These are phyloP conservation scores for Channallabes apus DNA, from an alignment of 2,797 vertebrate species.

Conservation along the genomic window DNA sequence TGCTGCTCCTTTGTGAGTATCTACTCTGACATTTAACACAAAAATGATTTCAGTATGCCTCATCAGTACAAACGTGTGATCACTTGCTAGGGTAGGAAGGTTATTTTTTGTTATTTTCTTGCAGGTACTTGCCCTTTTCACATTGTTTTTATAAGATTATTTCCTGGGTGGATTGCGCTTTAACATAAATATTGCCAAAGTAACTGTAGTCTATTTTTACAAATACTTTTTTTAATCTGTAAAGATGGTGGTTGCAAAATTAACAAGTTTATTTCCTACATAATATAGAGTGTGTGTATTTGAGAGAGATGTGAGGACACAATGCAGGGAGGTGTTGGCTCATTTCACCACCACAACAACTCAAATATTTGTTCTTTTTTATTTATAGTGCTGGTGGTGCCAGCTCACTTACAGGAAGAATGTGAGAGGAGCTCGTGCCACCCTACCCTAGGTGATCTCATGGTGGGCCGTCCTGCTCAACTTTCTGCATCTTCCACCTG, in stretches of 20 bases:
- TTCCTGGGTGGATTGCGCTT: neutral
- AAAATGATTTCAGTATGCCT: constrained; percentile 34
- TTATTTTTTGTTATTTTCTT: constrained; percentile 47
- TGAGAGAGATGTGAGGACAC: neutral
- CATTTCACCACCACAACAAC: neutral
- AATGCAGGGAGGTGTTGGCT: neutral
- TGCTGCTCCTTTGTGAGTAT: constrained; percentile 53
- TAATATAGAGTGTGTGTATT: neutral
- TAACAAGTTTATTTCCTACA: neutral
- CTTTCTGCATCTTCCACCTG: constrained; percentile 85
- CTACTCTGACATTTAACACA: constrained; percentile 24
- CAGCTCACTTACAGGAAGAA: constrained; percentile 65
- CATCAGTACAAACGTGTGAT: constrained; percentile 49
- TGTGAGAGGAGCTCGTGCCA: constrained; percentile 71
- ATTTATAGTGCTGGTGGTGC: constrained; percentile 66
- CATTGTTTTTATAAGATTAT: constrained; percentile 17
- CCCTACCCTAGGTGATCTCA: constrained; percentile 79
- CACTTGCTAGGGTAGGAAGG: constrained; percentile 52
- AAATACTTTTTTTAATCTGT: constrained; percentile 2
- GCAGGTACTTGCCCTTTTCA: constrained; percentile 47
- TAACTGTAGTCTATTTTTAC: neutral
- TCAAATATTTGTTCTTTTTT: neutral
- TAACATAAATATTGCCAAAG: neutral
- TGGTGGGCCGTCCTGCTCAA: constrained; percentile 77
- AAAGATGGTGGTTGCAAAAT: neutral